Base-by-base conservation (phyloP, 2,797 vertebrate genomes). In the Catostomus latipinnis region DNA sequence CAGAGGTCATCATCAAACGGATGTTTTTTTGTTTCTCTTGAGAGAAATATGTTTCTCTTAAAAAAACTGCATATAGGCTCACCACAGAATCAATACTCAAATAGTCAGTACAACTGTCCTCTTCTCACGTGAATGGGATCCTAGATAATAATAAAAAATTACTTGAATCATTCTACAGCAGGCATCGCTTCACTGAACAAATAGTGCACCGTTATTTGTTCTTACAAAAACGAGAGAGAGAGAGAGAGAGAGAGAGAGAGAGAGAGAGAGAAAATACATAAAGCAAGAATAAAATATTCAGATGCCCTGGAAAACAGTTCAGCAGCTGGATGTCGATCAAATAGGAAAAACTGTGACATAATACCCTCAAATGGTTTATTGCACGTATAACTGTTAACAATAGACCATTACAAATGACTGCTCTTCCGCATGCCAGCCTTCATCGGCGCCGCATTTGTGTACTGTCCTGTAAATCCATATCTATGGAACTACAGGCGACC, bases 351-450 rank as follows among this genome's bases (percentile, higher is more conserved):
- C 1, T 0, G 11, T 2, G 5, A 34, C 12, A 22, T 10, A 49
- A 67, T 18, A 49, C 7, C 46, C 11, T 16, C 5, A 2, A 73
- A 67, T 50, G 13, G 56, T 12, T 8, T 45, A 57, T 52, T 18
- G 14, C 18, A 63, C 43, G 49, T 18, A 13, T 63, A 62, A 65
- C 48, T 13, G 49, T 7, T 43, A 71, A n/a, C 49, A 63, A 61
- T 6, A 9, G 14, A 18, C 13, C 52, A 14, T 14, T 72, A 43
- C 58, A 14, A 52, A 45, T 22, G 54, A 60, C 57, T 46, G 50
- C 43, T 71, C 43, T 62, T 78, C 60, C n/a, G 61, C 65, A 84
- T 80, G 65, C 73, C 65, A 14, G 66, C 71, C 76, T 63, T 76
- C 63, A 76, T 77, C 57, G 53, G 11, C 77, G 48, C 46, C 43